Conservation (phyloP, 1,140 invertebrate species). For the Brachionus paranguensis region DNA sequence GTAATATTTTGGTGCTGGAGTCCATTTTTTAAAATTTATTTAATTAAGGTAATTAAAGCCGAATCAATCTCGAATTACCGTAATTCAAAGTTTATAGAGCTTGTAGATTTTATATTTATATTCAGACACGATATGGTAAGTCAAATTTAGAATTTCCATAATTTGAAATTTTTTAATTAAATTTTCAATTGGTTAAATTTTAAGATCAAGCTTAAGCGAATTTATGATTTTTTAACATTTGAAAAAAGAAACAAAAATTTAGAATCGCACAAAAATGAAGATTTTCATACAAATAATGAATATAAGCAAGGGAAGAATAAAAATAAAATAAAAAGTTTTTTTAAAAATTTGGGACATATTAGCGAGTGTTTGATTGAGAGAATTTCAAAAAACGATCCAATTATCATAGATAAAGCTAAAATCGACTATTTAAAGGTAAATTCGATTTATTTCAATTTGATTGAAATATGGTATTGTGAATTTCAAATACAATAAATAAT, state of each 20-base stretch:
- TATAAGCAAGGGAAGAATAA: background rate
- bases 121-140: conserved; percentile 20
- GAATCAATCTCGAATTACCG: background rate
- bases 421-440: background rate
- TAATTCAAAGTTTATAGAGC: conserved; percentile 16
- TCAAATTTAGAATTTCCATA: too few relatives aligned
- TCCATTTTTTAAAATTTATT: too few relatives aligned
- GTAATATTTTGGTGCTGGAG: background rate
- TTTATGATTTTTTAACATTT: conserved; percentile 31
- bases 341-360: background rate
- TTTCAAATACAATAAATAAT: too few relatives aligned
- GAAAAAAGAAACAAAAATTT: background rate
- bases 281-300: background rate
- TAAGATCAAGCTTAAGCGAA: conserved; percentile 15
- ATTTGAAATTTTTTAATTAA: background rate
- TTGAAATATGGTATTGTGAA: too few relatives aligned
- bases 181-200: background rate
- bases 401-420: background rate
- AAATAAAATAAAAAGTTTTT: background rate
- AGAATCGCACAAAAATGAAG: background rate
- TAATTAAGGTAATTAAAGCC: background rate
- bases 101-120: conserved; percentile 29
- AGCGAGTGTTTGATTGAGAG: background rate
- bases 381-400: background rate
- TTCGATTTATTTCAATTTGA: background rate